Conservation (phyloP, 2,113 vertebrate genomes). For the Campylorhamphus procurvoides region DNA sequence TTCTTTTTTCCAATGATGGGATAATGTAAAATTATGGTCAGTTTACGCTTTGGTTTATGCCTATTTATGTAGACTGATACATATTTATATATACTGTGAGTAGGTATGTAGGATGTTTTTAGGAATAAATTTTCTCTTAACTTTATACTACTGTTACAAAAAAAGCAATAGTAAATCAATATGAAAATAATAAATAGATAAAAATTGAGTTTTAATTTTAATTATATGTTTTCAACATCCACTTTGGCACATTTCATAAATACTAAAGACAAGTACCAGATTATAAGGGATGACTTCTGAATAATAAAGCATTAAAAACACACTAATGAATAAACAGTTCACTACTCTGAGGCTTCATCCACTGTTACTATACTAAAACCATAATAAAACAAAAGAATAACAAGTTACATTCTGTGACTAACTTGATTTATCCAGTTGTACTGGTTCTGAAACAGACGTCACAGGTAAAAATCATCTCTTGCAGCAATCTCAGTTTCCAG, state of each 20-base stretch:
- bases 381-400: neutral
- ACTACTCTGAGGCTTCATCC: neutral
- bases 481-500: neutral
- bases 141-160: neutral
- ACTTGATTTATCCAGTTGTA: neutral
- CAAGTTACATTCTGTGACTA: neutral
- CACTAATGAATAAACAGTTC: neutral
- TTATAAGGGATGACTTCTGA: neutral
- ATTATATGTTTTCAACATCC: neutral
- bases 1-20: neutral
- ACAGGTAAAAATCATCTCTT: neutral
- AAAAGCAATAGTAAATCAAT: neutral
- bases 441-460: neutral
- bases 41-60: neutral
- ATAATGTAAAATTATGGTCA: neutral
- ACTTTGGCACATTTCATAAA: neutral
- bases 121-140: neutral
- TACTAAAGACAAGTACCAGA: neutral
- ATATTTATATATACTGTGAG: neutral
- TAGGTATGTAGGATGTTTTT: neutral
- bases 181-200: neutral
- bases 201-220: neutral
- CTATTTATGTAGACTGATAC: neutral
- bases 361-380: neutral
- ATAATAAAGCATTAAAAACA: neutral